phyloP scores from a whole-genome alignment of 2,113 vertebrate genomes.

The Caretta caretta region DNA sequence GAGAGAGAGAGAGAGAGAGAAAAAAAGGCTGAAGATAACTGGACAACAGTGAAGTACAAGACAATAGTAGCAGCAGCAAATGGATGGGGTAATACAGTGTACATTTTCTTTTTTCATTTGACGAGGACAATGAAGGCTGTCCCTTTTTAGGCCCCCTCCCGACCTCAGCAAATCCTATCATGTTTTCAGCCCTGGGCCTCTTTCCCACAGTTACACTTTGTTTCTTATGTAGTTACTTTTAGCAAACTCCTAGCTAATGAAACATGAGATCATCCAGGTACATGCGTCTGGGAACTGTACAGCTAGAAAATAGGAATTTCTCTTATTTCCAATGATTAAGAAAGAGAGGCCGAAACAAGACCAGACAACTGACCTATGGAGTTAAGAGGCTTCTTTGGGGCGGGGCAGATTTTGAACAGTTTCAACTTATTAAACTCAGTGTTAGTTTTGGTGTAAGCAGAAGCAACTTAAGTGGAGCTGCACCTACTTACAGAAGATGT shows the following conservation, averaged over 20 bases:
- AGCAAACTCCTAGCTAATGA: not conserved
- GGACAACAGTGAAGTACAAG: not conserved
- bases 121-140: not conserved
- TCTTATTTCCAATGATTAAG: not conserved
- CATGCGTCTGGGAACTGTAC: not conserved
- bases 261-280: not conserved
- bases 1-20: not conserved
- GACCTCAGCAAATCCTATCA: not conserved
- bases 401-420: not conserved
- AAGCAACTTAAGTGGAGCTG: not conserved
- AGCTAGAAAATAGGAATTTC: not conserved
- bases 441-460: not conserved
- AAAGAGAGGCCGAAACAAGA: not conserved
- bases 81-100: not conserved
- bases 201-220: not conserved
- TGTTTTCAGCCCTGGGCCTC: not conserved
- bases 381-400: not conserved
- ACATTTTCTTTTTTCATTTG: not conserved
- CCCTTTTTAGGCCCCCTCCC: rapidly evolving
- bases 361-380: not conserved
- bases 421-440: not conserved
- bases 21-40: not conserved
- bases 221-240: not conserved
- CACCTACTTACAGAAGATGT: rapidly evolving
- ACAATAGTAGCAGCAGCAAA: not conserved